Evolutionary conservation across 2,113 vertebrate species (phyloP).

Genomic region (Mungos mungo): DNA sequence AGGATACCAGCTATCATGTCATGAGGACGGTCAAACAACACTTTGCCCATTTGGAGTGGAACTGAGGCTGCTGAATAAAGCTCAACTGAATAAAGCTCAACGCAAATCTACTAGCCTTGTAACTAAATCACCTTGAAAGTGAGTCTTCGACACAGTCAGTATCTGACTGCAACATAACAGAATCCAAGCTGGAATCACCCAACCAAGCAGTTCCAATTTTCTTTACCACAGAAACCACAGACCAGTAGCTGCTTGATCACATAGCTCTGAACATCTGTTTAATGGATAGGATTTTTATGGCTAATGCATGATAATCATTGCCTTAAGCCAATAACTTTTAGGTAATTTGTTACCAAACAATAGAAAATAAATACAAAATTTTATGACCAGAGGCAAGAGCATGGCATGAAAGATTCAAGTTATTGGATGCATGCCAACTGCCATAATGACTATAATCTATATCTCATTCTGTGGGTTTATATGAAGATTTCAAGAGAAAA

Average conservation of each 20-base stretch:
- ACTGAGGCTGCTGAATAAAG: background rate
- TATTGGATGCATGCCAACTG: background rate
- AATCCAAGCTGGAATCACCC: background rate
- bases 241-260: background rate
- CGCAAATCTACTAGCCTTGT: background rate
- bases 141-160: background rate
- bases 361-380: background rate
- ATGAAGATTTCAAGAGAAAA: background rate
- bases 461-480: background rate
- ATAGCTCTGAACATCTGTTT: background rate
- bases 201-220: background rate
- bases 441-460: background rate
- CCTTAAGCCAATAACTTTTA: background rate
- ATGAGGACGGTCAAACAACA: background rate
- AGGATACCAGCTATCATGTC: background rate
- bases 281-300: background rate
- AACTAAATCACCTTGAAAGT: background rate
- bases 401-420: background rate
- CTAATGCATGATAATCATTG: background rate
- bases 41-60: background rate
- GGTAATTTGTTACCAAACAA: background rate
- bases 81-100: background rate
- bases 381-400: background rate
- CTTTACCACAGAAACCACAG: background rate
- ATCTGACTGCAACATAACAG: background rate